Base-by-base conservation (phyloP, 1,140 invertebrate genomes). In the Mercenaria mercenaria region DNA sequence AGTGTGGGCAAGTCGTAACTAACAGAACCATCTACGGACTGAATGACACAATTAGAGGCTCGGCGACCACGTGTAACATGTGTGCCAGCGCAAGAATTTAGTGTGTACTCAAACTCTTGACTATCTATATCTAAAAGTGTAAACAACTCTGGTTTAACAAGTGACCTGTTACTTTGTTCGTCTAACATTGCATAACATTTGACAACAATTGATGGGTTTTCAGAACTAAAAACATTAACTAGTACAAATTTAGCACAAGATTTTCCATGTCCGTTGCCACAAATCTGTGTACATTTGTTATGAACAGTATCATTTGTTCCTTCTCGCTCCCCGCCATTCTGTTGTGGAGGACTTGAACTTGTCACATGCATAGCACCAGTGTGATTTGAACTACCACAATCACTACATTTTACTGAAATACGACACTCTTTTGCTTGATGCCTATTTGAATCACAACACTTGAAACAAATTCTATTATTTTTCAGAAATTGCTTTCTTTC, bases 151-250 rank as follows among this genome's bases (percentile, higher is more conserved):
- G 83, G 26, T 18, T 41, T 61, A 47, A 47, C 88, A 0, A 90
- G 59, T 20, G 91, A 74, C 20, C 41, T 52, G 32, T 90, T 79
- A 32, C 88, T 91, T 23, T 90, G 91, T 26, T 91, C 88, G 32
- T 90, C 84, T 18, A 91, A 79, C 0, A 85, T 90, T 1, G 34
- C 72, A 47, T 91, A 91, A 59, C 43, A 34, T 29, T 20, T 8
- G 13, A 79, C 32, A 39, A 34, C 18, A 26, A 29, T 72, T 0
- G n/a, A 18, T 13, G 56, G 77, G 1, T 81, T 82, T 74, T 11
- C 52, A 43, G 56, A 32, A 39, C n/a, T 18, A 72, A 59, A 0
- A 56, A 80, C n/a, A 56, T 52, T 11, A 47, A 69, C 26, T 15
- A 76, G 41, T 20, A 87, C 32, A 20, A 77, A 67, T 52, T 86